Evolutionary conservation across 2,113 vertebrate genomes (phyloP).

Genomic region (Orcinus orca): DNA sequence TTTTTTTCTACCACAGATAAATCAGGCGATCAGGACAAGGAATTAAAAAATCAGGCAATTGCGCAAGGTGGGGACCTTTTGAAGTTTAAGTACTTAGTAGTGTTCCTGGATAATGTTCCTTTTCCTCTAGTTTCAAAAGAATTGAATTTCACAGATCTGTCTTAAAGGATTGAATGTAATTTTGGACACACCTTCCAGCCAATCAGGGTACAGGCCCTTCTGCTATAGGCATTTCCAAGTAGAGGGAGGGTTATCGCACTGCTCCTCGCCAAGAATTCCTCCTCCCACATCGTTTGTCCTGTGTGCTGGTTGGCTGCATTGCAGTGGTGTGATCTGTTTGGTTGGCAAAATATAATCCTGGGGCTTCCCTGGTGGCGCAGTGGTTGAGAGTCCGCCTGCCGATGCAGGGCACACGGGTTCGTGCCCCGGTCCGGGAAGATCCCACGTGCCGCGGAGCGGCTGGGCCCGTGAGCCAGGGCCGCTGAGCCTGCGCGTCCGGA

Average conservation of each 20-base stretch:
- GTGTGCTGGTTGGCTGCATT: conserved; percentile 12
- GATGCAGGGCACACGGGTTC: too few relatives aligned
- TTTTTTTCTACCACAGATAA: conserved; percentile 32
- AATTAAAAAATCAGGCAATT: conserved; percentile 27
- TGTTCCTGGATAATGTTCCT: not conserved
- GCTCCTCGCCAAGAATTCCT: conserved; percentile 29
- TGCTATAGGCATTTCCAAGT: conserved; percentile 28
- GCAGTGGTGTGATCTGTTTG: conserved; percentile 25
- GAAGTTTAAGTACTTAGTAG: conserved; percentile 30
- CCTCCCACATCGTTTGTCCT: not conserved
- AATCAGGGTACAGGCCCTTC: not conserved
- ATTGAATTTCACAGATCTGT: conserved; percentile 18
- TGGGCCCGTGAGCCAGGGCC: too few relatives aligned
- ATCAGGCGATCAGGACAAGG: not conserved
- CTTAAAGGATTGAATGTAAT: not conserved
- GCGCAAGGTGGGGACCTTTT: not conserved
- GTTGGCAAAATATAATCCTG: conserved; percentile 25
- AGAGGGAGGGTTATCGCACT: not conserved
- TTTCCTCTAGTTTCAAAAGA: conserved; percentile 22
- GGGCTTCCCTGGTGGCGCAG: too few relatives aligned
- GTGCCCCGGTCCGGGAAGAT: too few relatives aligned
- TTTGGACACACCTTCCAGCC: conserved; percentile 5
- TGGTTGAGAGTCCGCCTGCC: too few relatives aligned
- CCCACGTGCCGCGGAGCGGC: too few relatives aligned
- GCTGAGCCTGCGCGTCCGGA: too few relatives aligned